Conservation (phyloP, 2,888 invertebrate species). For the Metalampra italica region DNA sequence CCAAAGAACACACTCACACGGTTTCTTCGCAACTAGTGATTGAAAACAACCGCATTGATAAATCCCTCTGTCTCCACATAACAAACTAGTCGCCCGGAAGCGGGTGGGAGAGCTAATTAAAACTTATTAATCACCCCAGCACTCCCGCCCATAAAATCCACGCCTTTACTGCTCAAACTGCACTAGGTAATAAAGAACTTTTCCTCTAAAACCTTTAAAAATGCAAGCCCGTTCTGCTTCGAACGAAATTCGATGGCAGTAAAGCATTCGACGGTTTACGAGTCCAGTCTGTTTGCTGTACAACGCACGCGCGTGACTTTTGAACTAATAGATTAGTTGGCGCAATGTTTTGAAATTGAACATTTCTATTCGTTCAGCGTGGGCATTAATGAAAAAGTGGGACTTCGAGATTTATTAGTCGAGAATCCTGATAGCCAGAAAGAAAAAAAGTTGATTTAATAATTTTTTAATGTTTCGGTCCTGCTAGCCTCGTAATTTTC, state of each 20-base stretch:
- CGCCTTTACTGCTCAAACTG: slow-evolving; percentile 35
- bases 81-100: slow-evolving; percentile 24
- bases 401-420: no score
- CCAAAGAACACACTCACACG: no score
- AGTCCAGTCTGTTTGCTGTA: slow-evolving; percentile 1
- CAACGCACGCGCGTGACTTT: slow-evolving; percentile 52
- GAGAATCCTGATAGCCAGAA: no score
- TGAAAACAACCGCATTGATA: neutral
- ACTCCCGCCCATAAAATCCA: slow-evolving; percentile 51
- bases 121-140: slow-evolving; percentile 64
- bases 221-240: slow-evolving; percentile 25
- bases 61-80: slow-evolving; percentile 9
- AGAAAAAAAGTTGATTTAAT: no score
- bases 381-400: no score
- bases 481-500: no score
- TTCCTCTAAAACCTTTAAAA: slow-evolving; percentile 55
- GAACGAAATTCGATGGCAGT: slow-evolving; percentile 45
- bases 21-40: neutral
- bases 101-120: slow-evolving; percentile 52
- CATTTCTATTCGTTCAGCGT: no score
- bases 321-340: slow-evolving; percentile 47
- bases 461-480: no score
- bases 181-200: slow-evolving; percentile 50
- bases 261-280: slow-evolving; percentile 38
- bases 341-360: slow-evolving; percentile 24